These are phyloP conservation scores for Morinoia aosen DNA, from an alignment of 2,888 invertebrate species.

Conservation along the genomic window DNA sequence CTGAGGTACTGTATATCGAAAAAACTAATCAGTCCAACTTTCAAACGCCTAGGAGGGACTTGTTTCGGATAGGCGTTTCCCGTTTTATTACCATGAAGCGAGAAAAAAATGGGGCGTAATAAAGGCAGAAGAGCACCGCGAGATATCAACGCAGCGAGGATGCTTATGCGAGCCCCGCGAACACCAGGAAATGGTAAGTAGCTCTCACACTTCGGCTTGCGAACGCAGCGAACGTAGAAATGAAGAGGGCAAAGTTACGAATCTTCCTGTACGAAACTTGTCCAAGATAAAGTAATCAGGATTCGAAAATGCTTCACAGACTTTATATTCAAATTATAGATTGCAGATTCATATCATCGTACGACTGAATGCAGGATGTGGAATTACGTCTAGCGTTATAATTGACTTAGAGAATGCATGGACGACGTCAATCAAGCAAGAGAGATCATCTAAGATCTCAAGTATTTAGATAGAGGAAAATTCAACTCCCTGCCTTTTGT, in stretches of 20 bases:
- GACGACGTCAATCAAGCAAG: too few relatives aligned
- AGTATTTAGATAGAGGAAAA: too few relatives aligned
- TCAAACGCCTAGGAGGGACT: neutral
- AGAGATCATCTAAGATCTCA: too few relatives aligned
- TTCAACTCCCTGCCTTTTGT: too few relatives aligned
- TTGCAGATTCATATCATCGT: too few relatives aligned
- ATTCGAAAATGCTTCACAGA: neutral
- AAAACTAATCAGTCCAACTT: neutral
- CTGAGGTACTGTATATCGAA: neutral
- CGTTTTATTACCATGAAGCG: neutral
- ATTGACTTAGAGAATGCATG: too few relatives aligned
- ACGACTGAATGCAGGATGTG: too few relatives aligned
- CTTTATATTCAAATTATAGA: neutral
- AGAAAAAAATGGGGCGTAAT: neutral
- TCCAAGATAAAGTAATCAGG: neutral
- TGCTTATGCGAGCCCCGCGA: neutral
- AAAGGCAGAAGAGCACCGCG: neutral
- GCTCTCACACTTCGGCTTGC: neutral
- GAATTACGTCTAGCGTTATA: too few relatives aligned
- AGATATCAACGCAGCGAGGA: conserved; percentile 37
- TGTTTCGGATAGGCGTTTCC: neutral
- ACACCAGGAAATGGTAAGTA: neutral
- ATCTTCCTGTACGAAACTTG: too few relatives aligned
- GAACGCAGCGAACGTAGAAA: neutral
- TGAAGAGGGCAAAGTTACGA: neutral